phyloP scores from a whole-genome alignment of 2,113 vertebrate species.

The Microcebus jonahi region DNA sequence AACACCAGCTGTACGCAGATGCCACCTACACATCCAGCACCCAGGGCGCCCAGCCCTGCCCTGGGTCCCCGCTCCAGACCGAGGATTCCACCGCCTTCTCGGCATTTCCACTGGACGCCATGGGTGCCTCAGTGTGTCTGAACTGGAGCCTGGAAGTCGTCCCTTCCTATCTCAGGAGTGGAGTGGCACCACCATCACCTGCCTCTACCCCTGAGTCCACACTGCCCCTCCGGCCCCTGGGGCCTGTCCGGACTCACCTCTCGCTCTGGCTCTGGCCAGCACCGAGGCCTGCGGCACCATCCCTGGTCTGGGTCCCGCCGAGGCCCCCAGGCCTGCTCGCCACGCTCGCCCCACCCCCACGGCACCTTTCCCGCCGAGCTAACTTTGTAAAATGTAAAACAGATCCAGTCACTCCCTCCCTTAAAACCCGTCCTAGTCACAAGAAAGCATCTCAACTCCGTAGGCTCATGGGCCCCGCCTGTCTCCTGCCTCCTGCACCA shows the following conservation, averaged over 20 bases:
- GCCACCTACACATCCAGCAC: neutral
- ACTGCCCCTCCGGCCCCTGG: neutral
- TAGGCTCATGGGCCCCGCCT: neutral
- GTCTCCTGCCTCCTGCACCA: neutral
- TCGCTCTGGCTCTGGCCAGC: neutral
- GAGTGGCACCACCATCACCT: neutral
- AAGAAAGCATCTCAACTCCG: neutral
- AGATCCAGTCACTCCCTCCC: neutral
- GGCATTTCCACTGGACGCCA: neutral
- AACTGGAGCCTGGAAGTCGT: neutral
- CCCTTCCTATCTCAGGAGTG: neutral
- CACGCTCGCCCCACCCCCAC: neutral
- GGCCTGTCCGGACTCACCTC: neutral
- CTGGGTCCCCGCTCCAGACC: neutral
- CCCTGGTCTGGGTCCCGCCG: rapidly evolving
- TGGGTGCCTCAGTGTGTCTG: neutral
- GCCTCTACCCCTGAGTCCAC: neutral
- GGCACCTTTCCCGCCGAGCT: neutral
- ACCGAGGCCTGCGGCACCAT: neutral
- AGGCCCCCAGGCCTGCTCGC: neutral
- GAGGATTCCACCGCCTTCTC: neutral
- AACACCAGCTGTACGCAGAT: rapidly evolving
- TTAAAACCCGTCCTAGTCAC: neutral
- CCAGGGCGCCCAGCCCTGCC: too few species aligned
- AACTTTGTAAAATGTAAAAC: neutral